Base-by-base conservation (phyloP, 2,113 vertebrate species). In the Pollachius pollachius region DNA sequence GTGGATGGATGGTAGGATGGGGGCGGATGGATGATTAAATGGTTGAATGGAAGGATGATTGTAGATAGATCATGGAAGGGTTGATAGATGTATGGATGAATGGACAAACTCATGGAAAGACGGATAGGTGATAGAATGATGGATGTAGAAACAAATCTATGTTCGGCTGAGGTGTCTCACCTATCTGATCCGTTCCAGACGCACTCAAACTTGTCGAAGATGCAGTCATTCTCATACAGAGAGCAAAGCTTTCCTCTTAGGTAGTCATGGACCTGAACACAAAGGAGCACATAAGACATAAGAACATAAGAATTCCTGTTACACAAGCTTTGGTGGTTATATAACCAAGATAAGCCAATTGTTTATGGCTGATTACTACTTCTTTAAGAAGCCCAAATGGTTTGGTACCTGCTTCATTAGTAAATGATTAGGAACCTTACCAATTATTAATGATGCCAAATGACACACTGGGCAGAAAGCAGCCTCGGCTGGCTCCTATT, bases 191-290 rank as follows among this genome's bases (percentile, higher is more conserved):
- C 96, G 5, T 98, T 98, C 96, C 96, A 98, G 67, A 97, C 96
- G 17, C 96, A 98, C 89, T 98, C 96, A 41, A 98, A 98, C 90
- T 98, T 98, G 92, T 98, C 96, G 56, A 98, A 98, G 93, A 98
- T 98, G 94, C 96, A 98, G 90, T 98, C 96, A 0, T 98, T 98
- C 92, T 98, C 96, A 0, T 98, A 98, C 68, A 98, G 93, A 0
- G 96, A 98, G 83, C 96, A 98, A 58, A 98, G 84, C 84, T 98
- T 98, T 84, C 96, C 97, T 71, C 96, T 91, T 85, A 98, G 92
- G 89, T 98, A 98, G 86, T 98, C 96, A 0, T 98, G 96, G 25
- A 98, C 96, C 96, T 98, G 80, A 78, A 60, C 30, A 68, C 23
- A 18, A 63, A 48, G n/a, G 27, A 62, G 4, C 30, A 27, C 2